Conservation (phyloP, 64 coral and sea anemone species). For the Actinia equina region DNA sequence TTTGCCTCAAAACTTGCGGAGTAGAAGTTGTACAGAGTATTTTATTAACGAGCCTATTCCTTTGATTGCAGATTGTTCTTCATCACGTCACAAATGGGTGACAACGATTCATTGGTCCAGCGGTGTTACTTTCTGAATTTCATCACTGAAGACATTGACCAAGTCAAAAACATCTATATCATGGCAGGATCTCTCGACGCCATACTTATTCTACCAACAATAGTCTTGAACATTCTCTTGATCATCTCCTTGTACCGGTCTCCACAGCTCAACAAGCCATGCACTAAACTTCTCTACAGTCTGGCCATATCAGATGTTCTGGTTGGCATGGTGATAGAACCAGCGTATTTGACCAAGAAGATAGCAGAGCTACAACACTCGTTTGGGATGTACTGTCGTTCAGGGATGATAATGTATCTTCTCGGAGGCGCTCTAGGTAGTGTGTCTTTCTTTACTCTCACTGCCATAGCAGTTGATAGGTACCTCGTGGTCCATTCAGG, state of each 20-base stretch:
- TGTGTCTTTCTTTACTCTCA: slow-evolving; percentile 33
- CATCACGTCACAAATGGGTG: no score
- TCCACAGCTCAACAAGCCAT: slow-evolving; percentile 28
- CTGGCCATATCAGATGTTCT: slow-evolving; percentile 41
- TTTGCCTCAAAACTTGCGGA: no score
- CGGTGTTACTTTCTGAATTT: slow-evolving; percentile 6
- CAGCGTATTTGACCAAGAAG: slow-evolving; percentile 33
- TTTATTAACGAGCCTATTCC: no score
- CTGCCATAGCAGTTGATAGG: slow-evolving; percentile 32
- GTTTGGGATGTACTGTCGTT: slow-evolving; percentile 21
- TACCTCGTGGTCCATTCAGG: slow-evolving; percentile 41
- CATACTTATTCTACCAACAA: slow-evolving; percentile 24
- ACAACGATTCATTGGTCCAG: background rate
- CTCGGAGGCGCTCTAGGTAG: slow-evolving; percentile 7
- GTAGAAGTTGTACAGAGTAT: no score
- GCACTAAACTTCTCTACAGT: slow-evolving; percentile 29
- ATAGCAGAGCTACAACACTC: slow-evolving; percentile 37
- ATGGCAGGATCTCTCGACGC: background rate
- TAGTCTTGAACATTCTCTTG: slow-evolving; percentile 28
- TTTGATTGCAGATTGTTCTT: no score
- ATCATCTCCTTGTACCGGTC: slow-evolving; percentile 37
- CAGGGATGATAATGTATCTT: slow-evolving; percentile 25
- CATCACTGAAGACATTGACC: slow-evolving; percentile 3
- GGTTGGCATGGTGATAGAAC: slow-evolving; percentile 45
- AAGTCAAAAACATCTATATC: slow-evolving; percentile 11